Evolutionary conservation across 2,113 vertebrate genomes (phyloP).

Genomic region (human): GRCh38 chrX:20504001-20504500

Average conservation of each 20-base stretch:
- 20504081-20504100: background rate
- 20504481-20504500: background rate
- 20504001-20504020: conserved; percentile 21
- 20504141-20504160: background rate
- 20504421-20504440: background rate
- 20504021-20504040: conserved; percentile 4
- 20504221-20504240: background rate
- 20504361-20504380: background rate
- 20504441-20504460: background rate
- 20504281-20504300: background rate
- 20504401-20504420: conserved; percentile 40
- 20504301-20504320: background rate
- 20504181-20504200: background rate
- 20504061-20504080: background rate
- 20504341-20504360: background rate
- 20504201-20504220: background rate
- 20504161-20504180: conserved; percentile 50
- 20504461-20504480: conserved; percentile 2
- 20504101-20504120: background rate
- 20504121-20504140: background rate
- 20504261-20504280: background rate
- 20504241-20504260: conserved; percentile 22
- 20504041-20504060: background rate
- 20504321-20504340: background rate
- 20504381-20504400: conserved; percentile 11